Percentiles rank a stretch among this genome's conserved stretches.
Evolutionary conservation across 23 tunicate genomes (phyloP).

Genomic region (Botrylloides violaceus): DNA sequence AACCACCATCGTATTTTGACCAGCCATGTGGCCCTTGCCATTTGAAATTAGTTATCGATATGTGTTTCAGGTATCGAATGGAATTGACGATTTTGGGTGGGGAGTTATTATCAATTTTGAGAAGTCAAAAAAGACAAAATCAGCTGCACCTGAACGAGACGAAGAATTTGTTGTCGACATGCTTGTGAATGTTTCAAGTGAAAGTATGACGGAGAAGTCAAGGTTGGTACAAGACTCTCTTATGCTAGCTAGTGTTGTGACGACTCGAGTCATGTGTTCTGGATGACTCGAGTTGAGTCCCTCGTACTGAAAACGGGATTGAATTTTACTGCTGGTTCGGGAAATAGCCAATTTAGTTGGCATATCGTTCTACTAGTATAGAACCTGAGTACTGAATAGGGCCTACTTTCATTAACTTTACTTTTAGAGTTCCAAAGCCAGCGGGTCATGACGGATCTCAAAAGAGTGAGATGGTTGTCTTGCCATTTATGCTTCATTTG

Average conservation of each 20-base stretch:
- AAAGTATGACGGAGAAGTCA: constrained; percentile 23
- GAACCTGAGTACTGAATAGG: too few species aligned
- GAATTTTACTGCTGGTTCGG: too few species aligned
- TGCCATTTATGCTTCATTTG: constrained; percentile 60
- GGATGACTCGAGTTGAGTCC: too few species aligned
- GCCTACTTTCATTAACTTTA: background rate
- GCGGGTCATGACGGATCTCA: background rate
- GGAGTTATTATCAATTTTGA: constrained; percentile 87
- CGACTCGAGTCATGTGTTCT: too few species aligned
- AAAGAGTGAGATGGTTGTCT: constrained; percentile 70
- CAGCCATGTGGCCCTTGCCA: too few species aligned
- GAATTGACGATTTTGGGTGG: constrained; percentile 89
- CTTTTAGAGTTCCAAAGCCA: background rate
- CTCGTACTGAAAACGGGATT: too few species aligned
- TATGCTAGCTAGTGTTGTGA: too few species aligned
- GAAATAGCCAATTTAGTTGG: too few species aligned
- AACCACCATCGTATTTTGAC: too few species aligned
- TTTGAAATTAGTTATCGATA: too few species aligned
- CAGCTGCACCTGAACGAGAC: constrained; percentile 20
- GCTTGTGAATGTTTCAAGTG: constrained; percentile 60
- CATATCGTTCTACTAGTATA: too few species aligned
- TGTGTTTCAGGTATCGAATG: constrained; percentile 51
- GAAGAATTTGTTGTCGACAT: constrained; percentile 81
- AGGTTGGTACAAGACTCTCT: background rate
- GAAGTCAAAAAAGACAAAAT: constrained; percentile 39